Conservation (phyloP, 2,113 vertebrate genomes). For the Ammospiza caudacuta region DNA sequence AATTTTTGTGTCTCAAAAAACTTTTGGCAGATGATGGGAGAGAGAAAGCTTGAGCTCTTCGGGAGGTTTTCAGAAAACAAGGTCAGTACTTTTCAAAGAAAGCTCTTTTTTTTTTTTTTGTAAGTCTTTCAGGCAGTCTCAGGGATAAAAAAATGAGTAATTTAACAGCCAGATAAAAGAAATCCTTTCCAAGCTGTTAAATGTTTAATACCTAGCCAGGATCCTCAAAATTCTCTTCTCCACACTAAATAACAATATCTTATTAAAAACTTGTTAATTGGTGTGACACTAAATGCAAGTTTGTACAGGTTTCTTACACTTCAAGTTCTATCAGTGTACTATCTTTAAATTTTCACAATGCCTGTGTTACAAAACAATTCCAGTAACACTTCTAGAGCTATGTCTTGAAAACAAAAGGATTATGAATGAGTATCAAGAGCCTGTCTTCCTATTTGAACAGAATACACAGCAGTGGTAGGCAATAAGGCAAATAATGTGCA, state of each 20-base stretch:
- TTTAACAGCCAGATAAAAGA: background rate
- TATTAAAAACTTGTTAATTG: background rate
- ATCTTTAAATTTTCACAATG: background rate
- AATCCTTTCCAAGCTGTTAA: background rate
- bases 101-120: background rate
- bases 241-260: background rate
- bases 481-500: background rate
- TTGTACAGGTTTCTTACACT: background rate
- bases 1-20: background rate
- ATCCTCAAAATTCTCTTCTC: background rate
- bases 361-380: background rate
- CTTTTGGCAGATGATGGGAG: background rate
- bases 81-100: conserved; percentile 2
- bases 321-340: background rate
- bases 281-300: background rate
- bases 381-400: background rate
- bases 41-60: background rate
- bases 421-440: background rate
- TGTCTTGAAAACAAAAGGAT: background rate
- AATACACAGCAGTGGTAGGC: background rate
- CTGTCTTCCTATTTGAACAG: background rate
- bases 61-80: background rate
- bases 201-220: background rate
- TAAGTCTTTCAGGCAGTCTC: background rate
- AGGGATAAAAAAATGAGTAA: background rate